A percentile compares a stretch with the other conserved stretches of the same genome.
phyloP scores from a whole-genome alignment of 2,888 invertebrate genomes.

The Diogma glabrata region DNA sequence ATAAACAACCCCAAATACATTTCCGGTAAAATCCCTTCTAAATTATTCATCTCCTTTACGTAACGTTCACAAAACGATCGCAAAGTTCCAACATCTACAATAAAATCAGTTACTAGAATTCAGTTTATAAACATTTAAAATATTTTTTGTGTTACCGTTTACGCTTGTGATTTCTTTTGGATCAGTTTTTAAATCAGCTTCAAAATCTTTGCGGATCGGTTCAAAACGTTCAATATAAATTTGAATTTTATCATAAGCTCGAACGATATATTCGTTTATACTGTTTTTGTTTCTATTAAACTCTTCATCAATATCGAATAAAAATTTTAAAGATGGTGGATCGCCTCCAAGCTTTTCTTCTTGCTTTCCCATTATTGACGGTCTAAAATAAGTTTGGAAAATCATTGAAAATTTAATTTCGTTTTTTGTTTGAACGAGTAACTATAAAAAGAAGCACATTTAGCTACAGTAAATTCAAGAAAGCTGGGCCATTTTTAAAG shows the following conservation, averaged over 20 bases:
- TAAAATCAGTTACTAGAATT: conserved; percentile 19
- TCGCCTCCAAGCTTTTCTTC: conserved; percentile 64
- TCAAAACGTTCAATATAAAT: conserved; percentile 55
- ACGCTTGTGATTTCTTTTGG: conserved; percentile 49
- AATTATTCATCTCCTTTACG: conserved; percentile 52
- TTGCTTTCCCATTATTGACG: conserved; percentile 70
- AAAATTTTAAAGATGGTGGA: conserved; percentile 57
- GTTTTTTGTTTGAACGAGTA: too few species aligned
- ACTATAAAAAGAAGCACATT: conserved; percentile 19
- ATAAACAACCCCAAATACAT: conserved; percentile 64
- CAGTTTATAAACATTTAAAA: conserved; percentile 15
- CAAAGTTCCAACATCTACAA: conserved; percentile 47
- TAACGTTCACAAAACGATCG: conserved; percentile 56
- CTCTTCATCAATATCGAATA: conserved; percentile 52
- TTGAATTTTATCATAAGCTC: conserved; percentile 50
- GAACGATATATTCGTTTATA: conserved; percentile 44
- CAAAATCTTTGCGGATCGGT: conserved; percentile 52
- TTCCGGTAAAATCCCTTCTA: conserved; percentile 51
- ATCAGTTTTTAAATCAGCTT: conserved; percentile 55
- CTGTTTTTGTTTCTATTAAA: conserved; percentile 32
- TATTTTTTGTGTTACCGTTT: conserved; percentile 36
- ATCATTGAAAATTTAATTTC: too few species aligned
- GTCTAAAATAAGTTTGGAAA: conserved; percentile 46
- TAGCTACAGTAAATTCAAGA: too few species aligned
- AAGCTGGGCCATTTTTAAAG: too few species aligned